Evolutionary conservation across 2,888 invertebrate species (phyloP), one percentile per base, ranked within the genome.

Genomic region (Leucophenga montana): DNA sequence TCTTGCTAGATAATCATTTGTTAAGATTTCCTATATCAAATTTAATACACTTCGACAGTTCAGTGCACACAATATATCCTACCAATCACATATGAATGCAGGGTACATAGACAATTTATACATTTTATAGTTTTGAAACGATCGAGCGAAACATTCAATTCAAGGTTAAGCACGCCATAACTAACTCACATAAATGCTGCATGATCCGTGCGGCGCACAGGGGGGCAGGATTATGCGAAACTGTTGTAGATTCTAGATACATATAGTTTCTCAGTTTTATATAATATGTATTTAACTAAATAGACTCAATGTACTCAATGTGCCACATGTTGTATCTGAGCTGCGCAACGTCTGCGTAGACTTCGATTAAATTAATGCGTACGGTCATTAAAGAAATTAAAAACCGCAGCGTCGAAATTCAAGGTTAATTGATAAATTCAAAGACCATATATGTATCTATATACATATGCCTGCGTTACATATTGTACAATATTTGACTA

Each of bases 131-230:
- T 62, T 62, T 46, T 6, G 31, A 16, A 54, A 44, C 39, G 46
- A 27, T 9, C 56, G 67, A 50, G 59, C 59, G 75, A 77, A 59
- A 48, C 62, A 48, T 64, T 64, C 65, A 75, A 69, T 80, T 84
- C 85, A 82, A 82, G 84, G 82, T 82, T 80, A 84, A 73, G 73
- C 76, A 77, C 74, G 85, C 79, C 77, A 80, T 82, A 82, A 83
- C 80, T 83, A 79, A 81, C 82, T 79, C 74, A 82, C 73, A 72
- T 71, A 78, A 79, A 82, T 78, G 74, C 72, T 79, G 73, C 9
- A 56, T 56, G 56, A 8, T 27, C 6, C 18, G 31, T 56, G 57
- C 31, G 22, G 14, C 18, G 27, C 57, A 27, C n/a, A 57, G 27
- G 57, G 6, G 11, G 31, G 22, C 31, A 57, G n/a, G n/a, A n/a